Evolutionary conservation across 2,888 invertebrate genomes (phyloP).

Genomic region (Philereme vetulata): DNA sequence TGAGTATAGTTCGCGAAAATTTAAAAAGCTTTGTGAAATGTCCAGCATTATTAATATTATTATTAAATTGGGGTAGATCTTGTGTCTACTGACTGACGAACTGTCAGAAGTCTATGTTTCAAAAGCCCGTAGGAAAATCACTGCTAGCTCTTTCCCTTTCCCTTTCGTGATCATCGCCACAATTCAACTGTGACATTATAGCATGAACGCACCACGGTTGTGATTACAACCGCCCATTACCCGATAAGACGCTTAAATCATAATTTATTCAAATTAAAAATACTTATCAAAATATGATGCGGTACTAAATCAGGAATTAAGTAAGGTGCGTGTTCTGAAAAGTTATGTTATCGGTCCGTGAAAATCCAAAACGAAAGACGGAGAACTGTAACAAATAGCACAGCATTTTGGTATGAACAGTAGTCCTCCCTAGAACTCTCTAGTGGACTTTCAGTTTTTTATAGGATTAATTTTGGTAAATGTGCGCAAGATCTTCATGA

Average conservation of each 20-base stretch:
- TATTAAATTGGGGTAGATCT: no score
- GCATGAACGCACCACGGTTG: slow-evolving; percentile 63
- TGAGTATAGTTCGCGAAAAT: no score
- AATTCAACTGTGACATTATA: slow-evolving; percentile 48
- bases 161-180: slow-evolving; percentile 44
- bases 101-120: no score
- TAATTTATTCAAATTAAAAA: slow-evolving; percentile 85
- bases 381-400: not conserved
- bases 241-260: slow-evolving; percentile 80
- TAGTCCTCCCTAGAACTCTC: no score
- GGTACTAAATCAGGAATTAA: slow-evolving; percentile 82
- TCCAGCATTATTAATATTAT: no score
- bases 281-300: slow-evolving; percentile 84
- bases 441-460: no score
- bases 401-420: slow-evolving; percentile 2
- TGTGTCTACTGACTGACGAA: no score
- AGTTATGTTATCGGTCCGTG: slow-evolving; percentile 79
- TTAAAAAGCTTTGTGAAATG: no score
- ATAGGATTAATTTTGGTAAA: no score
- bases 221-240: slow-evolving; percentile 72
- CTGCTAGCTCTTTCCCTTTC: slow-evolving; percentile 33
- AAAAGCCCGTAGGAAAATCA: not conserved
- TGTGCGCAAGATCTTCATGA: no score
- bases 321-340: slow-evolving; percentile 73
- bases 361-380: slow-evolving; percentile 62